Conservation (phyloP, 2,113 vertebrate genomes). For the Melanotaenia duboulayi region DNA sequence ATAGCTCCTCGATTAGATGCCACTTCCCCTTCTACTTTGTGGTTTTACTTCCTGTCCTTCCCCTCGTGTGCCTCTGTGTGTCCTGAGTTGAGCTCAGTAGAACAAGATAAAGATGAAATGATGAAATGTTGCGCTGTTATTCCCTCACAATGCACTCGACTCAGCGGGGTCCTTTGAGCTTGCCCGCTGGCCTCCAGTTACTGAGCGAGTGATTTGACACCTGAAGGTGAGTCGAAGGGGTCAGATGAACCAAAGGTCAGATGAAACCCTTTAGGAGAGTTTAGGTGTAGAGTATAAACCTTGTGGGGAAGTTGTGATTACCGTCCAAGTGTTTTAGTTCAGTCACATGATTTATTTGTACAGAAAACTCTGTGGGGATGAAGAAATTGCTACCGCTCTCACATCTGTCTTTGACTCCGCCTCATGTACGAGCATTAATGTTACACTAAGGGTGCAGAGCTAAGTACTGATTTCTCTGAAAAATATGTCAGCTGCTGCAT, state of each 20-base stretch:
- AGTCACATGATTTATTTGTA: conserved; percentile 19
- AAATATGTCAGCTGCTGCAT: conserved; percentile 4
- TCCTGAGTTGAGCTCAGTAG: conserved; percentile 65
- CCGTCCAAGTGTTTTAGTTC: conserved; percentile 2
- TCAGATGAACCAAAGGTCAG: conserved; percentile 44
- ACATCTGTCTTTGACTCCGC: neutral
- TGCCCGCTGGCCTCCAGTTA: conserved; percentile 81
- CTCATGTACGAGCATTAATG: neutral
- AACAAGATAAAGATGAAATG: conserved; percentile 66
- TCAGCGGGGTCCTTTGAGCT: conserved; percentile 81
- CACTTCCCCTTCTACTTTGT: neutral
- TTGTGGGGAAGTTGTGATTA: conserved; percentile 9
- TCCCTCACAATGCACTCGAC: conserved; percentile 82
- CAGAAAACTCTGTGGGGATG: neutral
- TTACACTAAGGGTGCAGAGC: neutral
- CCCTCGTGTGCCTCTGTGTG: conserved; percentile 63
- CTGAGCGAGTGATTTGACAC: conserved; percentile 80
- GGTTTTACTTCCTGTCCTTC: conserved; percentile 50
- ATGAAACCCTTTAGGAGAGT: conserved; percentile 50
- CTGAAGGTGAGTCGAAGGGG: conserved; percentile 82
- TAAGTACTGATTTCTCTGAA: conserved; percentile 4
- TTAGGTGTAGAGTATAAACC: conserved; percentile 47
- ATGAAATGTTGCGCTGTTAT: conserved; percentile 81
- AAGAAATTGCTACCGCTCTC: neutral
- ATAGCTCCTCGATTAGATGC: conserved; percentile 40